phyloP scores from a whole-genome alignment of 1,140 invertebrate genomes.

The Ips typographus region DNA sequence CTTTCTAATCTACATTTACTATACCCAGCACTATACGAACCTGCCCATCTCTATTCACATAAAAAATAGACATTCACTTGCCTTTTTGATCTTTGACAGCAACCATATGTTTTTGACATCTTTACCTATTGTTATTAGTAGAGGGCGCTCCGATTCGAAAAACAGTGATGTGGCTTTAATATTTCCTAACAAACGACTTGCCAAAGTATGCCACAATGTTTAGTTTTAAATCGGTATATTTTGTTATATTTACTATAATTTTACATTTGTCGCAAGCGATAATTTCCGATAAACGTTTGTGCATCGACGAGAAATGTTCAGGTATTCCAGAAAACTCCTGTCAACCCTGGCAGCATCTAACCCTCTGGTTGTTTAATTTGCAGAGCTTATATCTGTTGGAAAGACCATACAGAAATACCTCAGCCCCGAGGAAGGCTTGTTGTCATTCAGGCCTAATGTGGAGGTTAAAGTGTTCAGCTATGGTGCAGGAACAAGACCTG shows the following conservation, averaged over 20 bases:
- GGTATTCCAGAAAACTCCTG: slow-evolving; percentile 49
- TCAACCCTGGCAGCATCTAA: not conserved
- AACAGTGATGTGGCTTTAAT: slow-evolving; percentile 33
- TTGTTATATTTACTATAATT: slow-evolving; percentile 49
- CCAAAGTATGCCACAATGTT: slow-evolving; percentile 50
- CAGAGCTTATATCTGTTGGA: slow-evolving; percentile 67
- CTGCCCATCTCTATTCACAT: no score
- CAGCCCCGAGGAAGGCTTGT: slow-evolving; percentile 58
- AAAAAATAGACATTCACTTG: no score
- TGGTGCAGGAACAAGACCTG: slow-evolving; percentile 63
- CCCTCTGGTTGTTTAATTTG: slow-evolving; percentile 47
- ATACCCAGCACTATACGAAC: no score
- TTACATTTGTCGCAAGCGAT: slow-evolving; percentile 37
- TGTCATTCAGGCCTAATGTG: slow-evolving; percentile 65
- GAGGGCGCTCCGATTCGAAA: slow-evolving; percentile 13
- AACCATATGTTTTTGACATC: slow-evolving; percentile 26
- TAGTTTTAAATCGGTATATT: slow-evolving; percentile 53
- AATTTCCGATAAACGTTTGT: slow-evolving; percentile 63
- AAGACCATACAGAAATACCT: slow-evolving; percentile 62
- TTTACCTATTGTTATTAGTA: slow-evolving; percentile 5
- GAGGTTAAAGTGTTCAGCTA: slow-evolving; percentile 71
- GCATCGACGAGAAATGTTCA: slow-evolving; percentile 62
- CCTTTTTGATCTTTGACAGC: no score
- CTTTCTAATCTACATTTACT: no score
- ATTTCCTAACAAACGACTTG: slow-evolving; percentile 15